Conservation (phyloP, 2,888 invertebrate species). For the Catocala sponsa region DNA sequence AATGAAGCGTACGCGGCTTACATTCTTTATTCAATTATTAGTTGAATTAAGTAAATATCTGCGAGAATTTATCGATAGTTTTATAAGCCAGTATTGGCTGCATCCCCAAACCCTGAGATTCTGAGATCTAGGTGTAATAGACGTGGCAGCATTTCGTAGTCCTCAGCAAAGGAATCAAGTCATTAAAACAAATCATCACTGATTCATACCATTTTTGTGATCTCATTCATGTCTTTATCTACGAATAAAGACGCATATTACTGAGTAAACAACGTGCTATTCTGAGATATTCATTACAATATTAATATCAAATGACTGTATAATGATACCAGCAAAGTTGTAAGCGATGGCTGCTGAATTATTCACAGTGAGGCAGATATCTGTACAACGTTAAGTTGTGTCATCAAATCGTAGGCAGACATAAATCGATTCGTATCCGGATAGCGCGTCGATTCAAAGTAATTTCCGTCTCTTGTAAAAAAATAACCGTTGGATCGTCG, state of each 20-base stretch:
- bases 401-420: constrained; percentile 42
- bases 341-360: not conserved
- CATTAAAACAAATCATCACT: no score
- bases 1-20: no score
- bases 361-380: constrained; percentile 5
- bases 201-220: no score
- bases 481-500: constrained; percentile 66
- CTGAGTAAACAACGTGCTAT: not conserved
- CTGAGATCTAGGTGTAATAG: no score
- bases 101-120: no score
- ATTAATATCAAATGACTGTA: constrained; percentile 2
- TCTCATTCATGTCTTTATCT: no score
- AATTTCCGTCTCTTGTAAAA: constrained; percentile 73
- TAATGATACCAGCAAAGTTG: not conserved
- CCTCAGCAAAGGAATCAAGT: no score
- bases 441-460: constrained; percentile 65
- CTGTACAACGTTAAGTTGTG: constrained; percentile 19
- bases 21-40: no score
- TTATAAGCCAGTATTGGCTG: no score
- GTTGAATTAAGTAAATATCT: no score
- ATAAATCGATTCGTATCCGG: constrained; percentile 57
- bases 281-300: not conserved
- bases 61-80: no score
- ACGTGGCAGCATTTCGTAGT: no score
- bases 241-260: not conserved